A percentile compares a stretch with the other conserved stretches of the same genome.
phyloP scores from a whole-genome alignment of 1,140 invertebrate species.

The Homalodisca vitripennis region DNA sequence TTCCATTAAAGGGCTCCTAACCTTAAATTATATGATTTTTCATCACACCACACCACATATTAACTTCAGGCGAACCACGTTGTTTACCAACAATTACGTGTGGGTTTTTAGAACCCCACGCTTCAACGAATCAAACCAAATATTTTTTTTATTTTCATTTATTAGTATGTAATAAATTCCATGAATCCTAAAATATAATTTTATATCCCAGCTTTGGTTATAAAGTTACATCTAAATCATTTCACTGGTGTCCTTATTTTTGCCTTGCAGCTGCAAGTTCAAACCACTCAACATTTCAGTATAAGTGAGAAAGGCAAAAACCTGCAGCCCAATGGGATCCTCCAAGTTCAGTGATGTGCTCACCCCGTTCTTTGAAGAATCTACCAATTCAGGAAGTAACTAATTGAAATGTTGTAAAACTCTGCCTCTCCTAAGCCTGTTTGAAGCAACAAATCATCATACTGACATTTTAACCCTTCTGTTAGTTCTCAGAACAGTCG shows the following conservation, averaged over 20 bases:
- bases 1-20: too few species aligned
- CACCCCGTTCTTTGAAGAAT: not conserved
- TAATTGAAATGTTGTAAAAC: not conserved
- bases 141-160: too few species aligned
- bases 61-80: too few species aligned
- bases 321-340: not conserved
- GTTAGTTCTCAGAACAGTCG: too few species aligned
- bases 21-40: too few species aligned
- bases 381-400: not conserved
- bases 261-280: constrained; percentile 17
- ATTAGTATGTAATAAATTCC: too few species aligned
- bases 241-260: not conserved
- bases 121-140: too few species aligned
- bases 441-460: constrained; percentile 13
- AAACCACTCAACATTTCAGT: constrained; percentile 12
- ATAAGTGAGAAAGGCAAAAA: not conserved
- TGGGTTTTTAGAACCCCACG: too few species aligned
- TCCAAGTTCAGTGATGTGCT: not conserved
- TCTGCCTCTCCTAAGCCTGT: constrained; percentile 4
- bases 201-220: too few species aligned
- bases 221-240: constrained; percentile 1
- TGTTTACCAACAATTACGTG: too few species aligned
- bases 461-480: not conserved
- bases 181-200: too few species aligned
- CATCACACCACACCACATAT: too few species aligned